These are phyloP conservation scores for Nesoenas mayeri DNA, from an alignment of 2,113 vertebrate genomes.

Conservation along the genomic window DNA sequence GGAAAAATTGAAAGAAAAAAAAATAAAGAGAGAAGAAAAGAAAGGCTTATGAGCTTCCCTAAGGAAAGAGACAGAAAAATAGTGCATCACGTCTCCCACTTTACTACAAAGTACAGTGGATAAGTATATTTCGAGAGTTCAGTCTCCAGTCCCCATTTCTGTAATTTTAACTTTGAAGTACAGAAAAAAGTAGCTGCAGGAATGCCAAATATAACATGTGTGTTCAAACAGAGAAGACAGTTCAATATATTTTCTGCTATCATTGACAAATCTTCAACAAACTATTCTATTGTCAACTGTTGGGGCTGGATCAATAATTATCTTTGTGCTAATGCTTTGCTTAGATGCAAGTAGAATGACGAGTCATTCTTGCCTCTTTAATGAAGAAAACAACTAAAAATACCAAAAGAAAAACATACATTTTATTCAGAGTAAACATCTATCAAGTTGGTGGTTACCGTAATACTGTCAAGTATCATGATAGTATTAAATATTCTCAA, in stretches of 20 bases:
- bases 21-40: background rate
- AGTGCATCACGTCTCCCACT: background rate
- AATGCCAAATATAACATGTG: background rate
- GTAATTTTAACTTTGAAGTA: background rate
- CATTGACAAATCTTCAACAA: background rate
- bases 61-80: background rate
- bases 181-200: background rate
- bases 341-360: background rate
- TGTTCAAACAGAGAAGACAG: background rate
- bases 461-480: background rate
- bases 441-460: background rate
- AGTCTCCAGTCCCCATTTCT: background rate
- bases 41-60: background rate
- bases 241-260: background rate
- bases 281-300: background rate
- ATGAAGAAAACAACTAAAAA: background rate
- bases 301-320: conserved; percentile 1
- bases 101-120: background rate
- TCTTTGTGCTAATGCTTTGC: background rate
- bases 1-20: accelerated
- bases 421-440: background rate
- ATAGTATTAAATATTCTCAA: background rate
- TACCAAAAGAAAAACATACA: background rate
- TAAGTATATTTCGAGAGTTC: background rate
- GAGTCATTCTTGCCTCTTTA: background rate